Percentiles rank a stretch among this genome's conserved stretches.
These are phyloP conservation scores for Cladopsammia gracilis DNA, from an alignment of 64 coral and sea anemone genomes.

Conservation along the genomic window DNA sequence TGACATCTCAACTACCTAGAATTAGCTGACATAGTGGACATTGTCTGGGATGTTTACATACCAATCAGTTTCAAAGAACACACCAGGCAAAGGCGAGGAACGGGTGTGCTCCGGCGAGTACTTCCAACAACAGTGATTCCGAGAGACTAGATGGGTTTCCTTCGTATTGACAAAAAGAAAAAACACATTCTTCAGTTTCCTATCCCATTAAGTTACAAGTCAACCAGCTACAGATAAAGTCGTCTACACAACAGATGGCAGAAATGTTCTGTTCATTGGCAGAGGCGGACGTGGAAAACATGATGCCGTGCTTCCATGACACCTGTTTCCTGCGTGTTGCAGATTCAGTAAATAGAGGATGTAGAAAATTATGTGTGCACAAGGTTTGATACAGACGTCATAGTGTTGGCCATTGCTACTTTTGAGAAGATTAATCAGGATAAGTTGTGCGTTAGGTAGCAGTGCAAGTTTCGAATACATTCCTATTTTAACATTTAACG, in stretches of 20 bases:
- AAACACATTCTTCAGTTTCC: slow-evolving; percentile 56
- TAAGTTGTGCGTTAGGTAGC: slow-evolving; percentile 44
- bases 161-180: slow-evolving; percentile 57
- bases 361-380: not conserved
- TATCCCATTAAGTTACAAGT: slow-evolving; percentile 5
- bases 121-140: too few relatives aligned
- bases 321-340: slow-evolving; percentile 8
- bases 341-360: not conserved
- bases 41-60: slow-evolving; percentile 18
- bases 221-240: not conserved
- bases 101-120: not conserved
- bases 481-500: slow-evolving; percentile 22
- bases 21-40: slow-evolving; percentile 10
- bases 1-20: not conserved
- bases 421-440: not conserved
- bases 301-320: slow-evolving; percentile 34
- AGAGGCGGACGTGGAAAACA: not conserved
- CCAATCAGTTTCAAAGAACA: not conserved
- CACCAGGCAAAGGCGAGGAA: slow-evolving; percentile 19
- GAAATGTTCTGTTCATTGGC: not conserved
- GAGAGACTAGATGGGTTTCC: slow-evolving; percentile 54
- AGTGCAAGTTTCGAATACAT: slow-evolving; percentile 15
- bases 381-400: slow-evolving; percentile 64
- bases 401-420: slow-evolving; percentile 4
- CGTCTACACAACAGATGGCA: not conserved